These are phyloP conservation scores for Synanthedon vespiformis DNA, from an alignment of 2,888 invertebrate genomes.

Conservation along the genomic window DNA sequence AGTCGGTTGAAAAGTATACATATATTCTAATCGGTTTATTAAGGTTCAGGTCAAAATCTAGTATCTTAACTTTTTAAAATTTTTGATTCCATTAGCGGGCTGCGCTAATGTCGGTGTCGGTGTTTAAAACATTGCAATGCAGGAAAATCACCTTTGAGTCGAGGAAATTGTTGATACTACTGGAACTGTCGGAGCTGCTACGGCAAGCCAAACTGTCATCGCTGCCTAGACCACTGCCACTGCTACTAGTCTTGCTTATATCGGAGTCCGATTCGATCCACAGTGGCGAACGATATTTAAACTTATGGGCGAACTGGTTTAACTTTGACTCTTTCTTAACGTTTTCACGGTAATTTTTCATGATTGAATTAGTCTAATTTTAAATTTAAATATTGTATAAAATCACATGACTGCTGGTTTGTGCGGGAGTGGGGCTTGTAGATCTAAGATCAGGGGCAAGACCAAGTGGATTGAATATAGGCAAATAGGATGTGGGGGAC, in stretches of 20 bases:
- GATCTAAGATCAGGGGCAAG: constrained; percentile 52
- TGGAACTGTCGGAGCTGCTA: constrained; percentile 36
- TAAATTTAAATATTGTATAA: too few relatives aligned
- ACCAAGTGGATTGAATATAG: constrained; percentile 36
- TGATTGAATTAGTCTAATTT: too few relatives aligned
- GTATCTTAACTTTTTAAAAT: too few relatives aligned
- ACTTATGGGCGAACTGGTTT: constrained; percentile 53
- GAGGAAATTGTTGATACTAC: constrained; percentile 61
- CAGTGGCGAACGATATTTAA: constrained; percentile 60
- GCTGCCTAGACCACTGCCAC: constrained; percentile 24
- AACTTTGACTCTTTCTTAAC: constrained; percentile 23
- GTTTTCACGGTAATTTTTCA: neutral
- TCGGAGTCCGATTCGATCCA: constrained; percentile 65
- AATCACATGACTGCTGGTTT: neutral
- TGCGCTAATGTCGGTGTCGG: too few relatives aligned
- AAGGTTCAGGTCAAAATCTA: too few relatives aligned
- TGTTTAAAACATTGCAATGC: too few relatives aligned
- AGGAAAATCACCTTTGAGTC: constrained; percentile 44
- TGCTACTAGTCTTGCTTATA: constrained; percentile 28
- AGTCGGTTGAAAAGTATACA: too few relatives aligned
- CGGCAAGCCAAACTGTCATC: constrained; percentile 43
- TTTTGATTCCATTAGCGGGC: too few relatives aligned
- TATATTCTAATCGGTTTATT: too few relatives aligned
- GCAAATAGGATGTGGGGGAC: constrained; percentile 32
- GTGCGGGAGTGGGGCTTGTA: constrained; percentile 9